A percentile compares a stretch with the other conserved stretches of the same genome.
Evolutionary conservation across 2,797 vertebrate species (phyloP).

Genomic region (Thaleichthys pacificus): DNA sequence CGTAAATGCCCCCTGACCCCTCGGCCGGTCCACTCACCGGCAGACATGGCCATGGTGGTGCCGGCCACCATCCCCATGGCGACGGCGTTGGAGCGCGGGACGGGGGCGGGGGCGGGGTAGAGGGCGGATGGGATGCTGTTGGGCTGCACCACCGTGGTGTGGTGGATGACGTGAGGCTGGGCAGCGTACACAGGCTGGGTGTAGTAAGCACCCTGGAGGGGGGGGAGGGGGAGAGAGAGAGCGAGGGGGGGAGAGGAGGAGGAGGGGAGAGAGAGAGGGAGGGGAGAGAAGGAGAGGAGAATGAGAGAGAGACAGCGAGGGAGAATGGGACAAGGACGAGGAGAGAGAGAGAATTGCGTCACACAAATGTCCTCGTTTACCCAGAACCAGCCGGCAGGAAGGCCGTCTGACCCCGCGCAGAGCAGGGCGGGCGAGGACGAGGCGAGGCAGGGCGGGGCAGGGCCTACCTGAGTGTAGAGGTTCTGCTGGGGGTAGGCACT

Average conservation of each 20-base stretch:
- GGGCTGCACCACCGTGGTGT: conserved; percentile 86
- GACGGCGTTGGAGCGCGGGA: conserved; percentile 77
- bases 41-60: conserved; percentile 87
- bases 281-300: background rate
- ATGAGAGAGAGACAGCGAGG: background rate
- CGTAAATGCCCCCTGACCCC: too few species aligned
- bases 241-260: background rate
- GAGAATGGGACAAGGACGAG: background rate
- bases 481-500: conserved; percentile 88
- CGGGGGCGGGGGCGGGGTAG: conserved; percentile 78
- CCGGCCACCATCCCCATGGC: conserved; percentile 86
- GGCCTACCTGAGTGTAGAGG: conserved; percentile 82
- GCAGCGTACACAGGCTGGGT: conserved; percentile 84
- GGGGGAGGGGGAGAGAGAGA: background rate
- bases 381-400: background rate
- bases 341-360: background rate
- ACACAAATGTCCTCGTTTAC: background rate
- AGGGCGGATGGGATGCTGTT: conserved; percentile 86
- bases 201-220: conserved; percentile 80
- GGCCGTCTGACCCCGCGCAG: too few species aligned
- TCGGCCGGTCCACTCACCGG: conserved; percentile 62
- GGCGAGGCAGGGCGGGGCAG: background rate
- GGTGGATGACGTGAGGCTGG: conserved; percentile 85
- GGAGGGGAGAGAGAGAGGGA: background rate
- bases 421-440: background rate